Evolutionary conservation across 2,113 vertebrate species (phyloP), one percentile per base, ranked within the genome.

Genomic region (Cheilinus undulatus): DNA sequence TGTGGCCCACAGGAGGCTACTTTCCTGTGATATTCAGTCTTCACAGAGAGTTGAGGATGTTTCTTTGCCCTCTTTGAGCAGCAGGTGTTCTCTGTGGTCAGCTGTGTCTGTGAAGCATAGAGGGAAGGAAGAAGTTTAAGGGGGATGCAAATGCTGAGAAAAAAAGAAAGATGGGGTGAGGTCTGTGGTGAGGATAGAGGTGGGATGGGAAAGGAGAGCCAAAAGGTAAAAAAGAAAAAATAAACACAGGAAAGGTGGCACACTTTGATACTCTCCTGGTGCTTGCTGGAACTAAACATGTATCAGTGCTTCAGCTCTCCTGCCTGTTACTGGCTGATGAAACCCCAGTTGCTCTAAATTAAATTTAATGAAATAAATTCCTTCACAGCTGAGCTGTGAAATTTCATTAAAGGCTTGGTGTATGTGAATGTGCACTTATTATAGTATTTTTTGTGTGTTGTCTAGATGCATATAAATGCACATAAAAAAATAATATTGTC

Each of bases 361-460:
- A 83, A 88, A 89, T 88, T 84, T 83, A 81, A 90, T 90, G 54
- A 61, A 72, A 57, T 61, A 71, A 73, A 62, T 82, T 78, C 61
- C 6, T 71, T 78, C 79, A 83, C 59, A 85, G 78, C 27, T 38
- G 50, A 86, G 66, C 86, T 86, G 81, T 88, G 67, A 86, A 68
- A 78, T 74, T 71, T 73, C 72, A 71, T 64, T n/a, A n/a, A n/a
- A n/a, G n/a, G n/a, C 27, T 74, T 20, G 54, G 14, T 50, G 36
- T 63, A 23, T 61, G 19, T n/a, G n/a, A n/a, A n/a, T 70, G 30
- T 56, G 23, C 24, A 6, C 27, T 12, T 45, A 17, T 15, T 14
- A 17, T 6, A 17, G 40, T 4, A 14, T 40, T 13, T 40, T 11
- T 40, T 59, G 36, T 63, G 32, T n/a, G n/a, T n/a, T n/a, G n/a